These are phyloP conservation scores for Avahi laniger DNA, from an alignment of 2,797 vertebrate species.

Conservation along the genomic window DNA sequence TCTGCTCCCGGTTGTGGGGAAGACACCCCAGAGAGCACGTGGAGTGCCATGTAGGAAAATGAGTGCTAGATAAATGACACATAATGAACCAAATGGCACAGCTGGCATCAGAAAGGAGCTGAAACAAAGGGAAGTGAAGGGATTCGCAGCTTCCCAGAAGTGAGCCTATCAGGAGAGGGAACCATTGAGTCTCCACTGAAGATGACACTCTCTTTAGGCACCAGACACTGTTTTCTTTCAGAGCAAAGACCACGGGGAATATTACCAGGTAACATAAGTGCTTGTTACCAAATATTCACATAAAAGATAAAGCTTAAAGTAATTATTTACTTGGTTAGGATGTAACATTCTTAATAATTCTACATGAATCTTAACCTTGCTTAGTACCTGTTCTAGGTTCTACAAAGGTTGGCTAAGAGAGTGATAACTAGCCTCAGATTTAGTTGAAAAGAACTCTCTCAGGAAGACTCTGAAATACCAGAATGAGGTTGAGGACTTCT, in stretches of 20 bases:
- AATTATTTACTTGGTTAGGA: not conserved
- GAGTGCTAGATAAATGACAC: not conserved
- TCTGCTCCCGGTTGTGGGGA: not conserved
- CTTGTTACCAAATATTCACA: not conserved
- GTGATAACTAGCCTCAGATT: not conserved
- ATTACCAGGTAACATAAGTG: not conserved
- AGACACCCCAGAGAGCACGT: not conserved
- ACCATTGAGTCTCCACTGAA: not conserved
- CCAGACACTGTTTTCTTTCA: not conserved
- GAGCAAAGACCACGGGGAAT: not conserved
- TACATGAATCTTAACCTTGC: not conserved
- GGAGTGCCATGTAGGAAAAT: not conserved
- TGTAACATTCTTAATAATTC: not conserved
- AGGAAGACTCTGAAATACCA: not conserved
- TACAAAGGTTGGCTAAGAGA: not conserved
- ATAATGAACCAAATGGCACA: not conserved
- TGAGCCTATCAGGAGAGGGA: not conserved
- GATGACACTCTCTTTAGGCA: not conserved
- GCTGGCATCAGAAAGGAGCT: not conserved
- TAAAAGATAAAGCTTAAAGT: not conserved
- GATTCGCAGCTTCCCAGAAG: not conserved
- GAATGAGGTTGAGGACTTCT: not conserved
- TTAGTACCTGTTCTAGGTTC: not conserved
- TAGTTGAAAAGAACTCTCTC: not conserved
- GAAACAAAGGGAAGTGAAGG: not conserved